phyloP scores from a whole-genome alignment of 2,888 invertebrate genomes.

The Hylaea fasciaria region DNA sequence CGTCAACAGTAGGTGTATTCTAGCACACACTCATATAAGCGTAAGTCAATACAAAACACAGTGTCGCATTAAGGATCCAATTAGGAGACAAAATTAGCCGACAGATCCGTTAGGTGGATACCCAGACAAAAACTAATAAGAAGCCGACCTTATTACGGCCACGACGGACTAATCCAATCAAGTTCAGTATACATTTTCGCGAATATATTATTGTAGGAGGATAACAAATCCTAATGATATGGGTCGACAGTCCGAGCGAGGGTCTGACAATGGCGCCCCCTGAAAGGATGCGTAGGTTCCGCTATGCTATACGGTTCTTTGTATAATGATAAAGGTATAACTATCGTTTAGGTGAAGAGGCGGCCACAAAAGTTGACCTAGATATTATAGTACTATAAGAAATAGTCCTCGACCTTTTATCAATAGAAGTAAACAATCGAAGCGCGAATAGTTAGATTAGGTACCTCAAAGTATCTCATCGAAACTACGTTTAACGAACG shows the following conservation, averaged over 20 bases:
- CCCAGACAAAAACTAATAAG: background rate
- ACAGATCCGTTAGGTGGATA: no score
- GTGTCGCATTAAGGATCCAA: no score
- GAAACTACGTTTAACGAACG: no score
- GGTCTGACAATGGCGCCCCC: conserved; percentile 35
- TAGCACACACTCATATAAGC: no score
- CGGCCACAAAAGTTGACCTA: conserved; percentile 5
- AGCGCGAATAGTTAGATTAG: no score
- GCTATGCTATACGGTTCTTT: conserved; percentile 22
- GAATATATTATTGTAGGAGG: conserved; percentile 33
- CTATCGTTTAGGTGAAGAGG: conserved; percentile 13
- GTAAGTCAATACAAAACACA: no score
- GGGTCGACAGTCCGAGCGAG: conserved; percentile 42
- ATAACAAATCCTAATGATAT: conserved; percentile 41
- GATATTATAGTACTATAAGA: conserved; percentile 7
- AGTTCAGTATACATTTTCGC: conserved; percentile 32
- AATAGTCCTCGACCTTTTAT: background rate
- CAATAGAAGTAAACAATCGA: no score
- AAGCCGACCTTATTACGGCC: conserved; percentile 4
- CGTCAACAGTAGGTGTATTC: no score
- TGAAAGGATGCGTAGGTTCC: conserved; percentile 29
- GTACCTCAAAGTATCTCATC: no score
- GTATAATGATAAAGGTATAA: conserved; percentile 21
- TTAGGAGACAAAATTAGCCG: no score
- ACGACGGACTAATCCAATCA: conserved; percentile 29